Evolutionary conservation across 2,888 invertebrate species (phyloP).

Genomic region (Aspidapion aeneum): DNA sequence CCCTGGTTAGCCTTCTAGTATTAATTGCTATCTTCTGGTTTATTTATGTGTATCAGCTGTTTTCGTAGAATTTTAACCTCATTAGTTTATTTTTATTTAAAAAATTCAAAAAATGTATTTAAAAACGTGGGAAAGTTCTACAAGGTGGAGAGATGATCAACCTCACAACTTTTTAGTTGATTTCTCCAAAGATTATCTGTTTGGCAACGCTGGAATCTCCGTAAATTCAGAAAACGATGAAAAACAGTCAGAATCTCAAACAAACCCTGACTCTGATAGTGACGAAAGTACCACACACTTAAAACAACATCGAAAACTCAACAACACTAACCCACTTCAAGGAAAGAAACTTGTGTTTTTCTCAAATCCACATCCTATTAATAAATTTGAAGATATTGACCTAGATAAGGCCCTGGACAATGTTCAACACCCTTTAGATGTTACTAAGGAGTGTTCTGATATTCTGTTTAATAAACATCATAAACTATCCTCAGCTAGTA

Average conservation of each 20-base stretch:
- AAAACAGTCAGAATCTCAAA: not conserved
- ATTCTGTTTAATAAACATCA: constrained; percentile 13
- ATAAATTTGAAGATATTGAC: not conserved
- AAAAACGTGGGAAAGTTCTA: not conserved
- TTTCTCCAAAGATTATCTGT: not conserved
- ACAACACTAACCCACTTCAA: no score
- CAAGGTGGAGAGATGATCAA: not conserved
- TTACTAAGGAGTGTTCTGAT: constrained; percentile 21
- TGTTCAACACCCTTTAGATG: constrained; percentile 14
- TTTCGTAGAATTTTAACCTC: not conserved
- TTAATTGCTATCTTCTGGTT: not conserved
- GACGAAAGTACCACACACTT: not conserved
- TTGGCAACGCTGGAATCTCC: not conserved
- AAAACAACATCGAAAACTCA: no score
- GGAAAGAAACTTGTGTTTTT: not conserved
- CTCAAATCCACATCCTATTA: not conserved
- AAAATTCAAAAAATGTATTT: constrained; percentile 4
- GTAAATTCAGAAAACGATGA: not conserved
- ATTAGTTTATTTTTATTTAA: not conserved
- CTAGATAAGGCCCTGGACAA: constrained; percentile 1
- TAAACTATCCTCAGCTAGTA: constrained; percentile 17
- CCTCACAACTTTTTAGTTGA: not conserved
- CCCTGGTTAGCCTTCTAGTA: no score
- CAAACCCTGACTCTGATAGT: not conserved
- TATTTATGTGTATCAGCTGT: not conserved